These are phyloP conservation scores for Myrmecophaga tridactyla DNA, from an alignment of 2,113 vertebrate species.

Conservation along the genomic window DNA sequence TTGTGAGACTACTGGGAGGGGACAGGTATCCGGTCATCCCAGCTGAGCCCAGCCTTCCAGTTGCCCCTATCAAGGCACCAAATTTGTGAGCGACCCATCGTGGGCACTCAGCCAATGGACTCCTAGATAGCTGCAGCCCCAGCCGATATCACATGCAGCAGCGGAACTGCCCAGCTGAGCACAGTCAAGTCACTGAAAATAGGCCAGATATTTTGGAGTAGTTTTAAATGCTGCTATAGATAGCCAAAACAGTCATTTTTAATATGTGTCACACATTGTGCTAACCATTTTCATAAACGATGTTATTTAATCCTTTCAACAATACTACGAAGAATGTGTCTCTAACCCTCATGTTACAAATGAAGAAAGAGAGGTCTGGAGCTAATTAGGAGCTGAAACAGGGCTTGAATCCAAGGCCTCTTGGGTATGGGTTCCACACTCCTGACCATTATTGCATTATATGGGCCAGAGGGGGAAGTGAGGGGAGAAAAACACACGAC, in stretches of 20 bases:
- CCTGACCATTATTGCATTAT: neutral
- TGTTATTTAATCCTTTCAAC: neutral
- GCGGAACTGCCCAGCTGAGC: neutral
- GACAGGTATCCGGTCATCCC: neutral
- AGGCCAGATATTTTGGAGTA: neutral
- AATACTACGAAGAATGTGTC: neutral
- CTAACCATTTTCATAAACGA: neutral
- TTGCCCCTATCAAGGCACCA: neutral
- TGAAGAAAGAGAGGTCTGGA: neutral
- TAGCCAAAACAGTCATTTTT: neutral
- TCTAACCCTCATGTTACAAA: neutral
- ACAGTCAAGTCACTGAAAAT: neutral
- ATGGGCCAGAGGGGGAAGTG: neutral
- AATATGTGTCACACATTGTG: neutral
- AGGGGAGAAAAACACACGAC: neutral
- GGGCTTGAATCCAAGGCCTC: neutral
- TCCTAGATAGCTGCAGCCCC: neutral
- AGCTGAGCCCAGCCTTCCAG: neutral
- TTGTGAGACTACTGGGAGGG: neutral
- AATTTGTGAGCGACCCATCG: neutral
- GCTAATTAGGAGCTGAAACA: neutral
- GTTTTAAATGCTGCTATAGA: neutral
- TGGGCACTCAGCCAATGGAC: neutral
- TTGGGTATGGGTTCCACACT: neutral
- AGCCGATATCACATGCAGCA: neutral